Conservation (phyloP, 1,140 invertebrate species). For the Bombus waltoni region DNA sequence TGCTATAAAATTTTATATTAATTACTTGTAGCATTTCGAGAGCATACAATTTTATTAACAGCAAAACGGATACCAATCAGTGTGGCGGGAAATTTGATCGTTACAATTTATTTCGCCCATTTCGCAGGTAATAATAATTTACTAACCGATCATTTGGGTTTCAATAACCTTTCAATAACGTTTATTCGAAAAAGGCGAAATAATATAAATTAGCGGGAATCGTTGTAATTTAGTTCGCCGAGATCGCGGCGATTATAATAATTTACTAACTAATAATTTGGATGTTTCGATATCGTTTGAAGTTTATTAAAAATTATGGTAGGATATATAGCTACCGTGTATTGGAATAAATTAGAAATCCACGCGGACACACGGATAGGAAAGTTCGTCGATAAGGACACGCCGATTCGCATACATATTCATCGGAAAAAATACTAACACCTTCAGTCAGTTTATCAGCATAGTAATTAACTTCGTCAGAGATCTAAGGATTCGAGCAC, state of each 20-base stretch:
- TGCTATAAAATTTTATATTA: too few species aligned
- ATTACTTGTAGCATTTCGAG: too few species aligned
- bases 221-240: background rate
- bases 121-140: background rate
- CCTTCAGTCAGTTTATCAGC: constrained; percentile 33
- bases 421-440: constrained; percentile 29
- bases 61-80: background rate
- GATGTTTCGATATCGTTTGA: background rate
- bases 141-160: background rate
- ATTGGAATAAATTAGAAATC: constrained; percentile 26
- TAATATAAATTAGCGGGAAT: constrained; percentile 3
- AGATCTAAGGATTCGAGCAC: constrained; percentile 38
- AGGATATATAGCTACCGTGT: background rate
- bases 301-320: background rate
- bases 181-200: constrained; percentile 1
- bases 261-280: background rate
- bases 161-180: background rate
- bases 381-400: constrained; percentile 14
- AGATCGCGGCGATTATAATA: too few species aligned
- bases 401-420: constrained; percentile 11
- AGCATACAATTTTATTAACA: constrained; percentile 9
- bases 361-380: background rate
- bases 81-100: background rate
- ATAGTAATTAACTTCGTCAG: constrained; percentile 40
- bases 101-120: background rate